A percentile compares a stretch with the other conserved stretches of the same genome.
These are phyloP conservation scores for Ifrita kowaldi DNA, from an alignment of 2,113 vertebrate genomes.

Conservation along the genomic window DNA sequence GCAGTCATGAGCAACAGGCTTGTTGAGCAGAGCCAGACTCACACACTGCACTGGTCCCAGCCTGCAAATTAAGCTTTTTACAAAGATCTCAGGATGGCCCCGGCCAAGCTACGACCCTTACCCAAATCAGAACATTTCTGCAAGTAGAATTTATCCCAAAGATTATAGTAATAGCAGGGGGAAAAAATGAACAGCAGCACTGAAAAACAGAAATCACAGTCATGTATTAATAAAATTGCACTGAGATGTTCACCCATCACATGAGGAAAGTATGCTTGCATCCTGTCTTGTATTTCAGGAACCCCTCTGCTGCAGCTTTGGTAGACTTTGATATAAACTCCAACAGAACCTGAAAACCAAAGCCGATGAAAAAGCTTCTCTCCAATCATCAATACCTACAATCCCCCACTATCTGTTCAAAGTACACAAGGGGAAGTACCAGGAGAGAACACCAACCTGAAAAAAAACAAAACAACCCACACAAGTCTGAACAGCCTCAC, in stretches of 20 bases:
- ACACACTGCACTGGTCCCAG: neutral
- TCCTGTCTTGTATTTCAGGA: neutral
- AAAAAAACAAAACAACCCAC: neutral
- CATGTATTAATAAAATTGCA: neutral
- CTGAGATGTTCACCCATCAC: neutral
- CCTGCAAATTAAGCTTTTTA: neutral
- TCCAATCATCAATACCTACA: neutral
- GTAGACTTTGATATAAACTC: rapidly evolving
- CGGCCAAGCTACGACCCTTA: neutral
- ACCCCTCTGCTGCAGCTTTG: neutral
- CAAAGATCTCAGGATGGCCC: neutral
- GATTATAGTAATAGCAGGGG: neutral
- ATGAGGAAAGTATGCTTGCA: neutral
- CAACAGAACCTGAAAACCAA: neutral
- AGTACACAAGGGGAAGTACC: neutral
- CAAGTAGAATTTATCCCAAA: neutral
- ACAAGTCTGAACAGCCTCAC: neutral
- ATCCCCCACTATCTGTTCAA: too few relatives aligned
- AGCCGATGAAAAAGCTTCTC: neutral
- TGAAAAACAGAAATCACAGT: neutral
- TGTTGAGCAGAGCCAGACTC: neutral
- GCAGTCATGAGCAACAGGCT: neutral
- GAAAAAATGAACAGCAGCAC: neutral
- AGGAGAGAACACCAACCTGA: neutral
- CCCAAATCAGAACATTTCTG: neutral